Base-by-base conservation (phyloP, 2,113 vertebrate genomes). In the Clupea harengus region DNA sequence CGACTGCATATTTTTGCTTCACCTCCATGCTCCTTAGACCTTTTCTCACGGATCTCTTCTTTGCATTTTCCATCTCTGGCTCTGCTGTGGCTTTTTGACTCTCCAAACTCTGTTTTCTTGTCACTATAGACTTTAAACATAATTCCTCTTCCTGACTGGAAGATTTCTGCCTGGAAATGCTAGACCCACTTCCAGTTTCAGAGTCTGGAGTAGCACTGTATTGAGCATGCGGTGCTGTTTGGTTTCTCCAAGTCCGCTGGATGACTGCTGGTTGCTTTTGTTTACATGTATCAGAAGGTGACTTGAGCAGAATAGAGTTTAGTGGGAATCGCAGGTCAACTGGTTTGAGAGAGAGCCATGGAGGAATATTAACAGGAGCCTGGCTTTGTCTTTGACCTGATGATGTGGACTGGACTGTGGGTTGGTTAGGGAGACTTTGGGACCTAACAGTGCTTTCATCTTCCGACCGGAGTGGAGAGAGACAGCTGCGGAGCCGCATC, bases 381-480 rank as follows among this genome's bases (percentile, higher is more conserved):
- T 25, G 20, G 60, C 60, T 64, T 20, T 6, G 22, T n/a, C 22
- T 22, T 64, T 64, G 7, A 78, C 28, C 72, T 39, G 28, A 78
- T 8, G 9, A 49, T 44, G 25, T 2, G 7, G 9, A 28, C 20
- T 18, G 28, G 18, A 7, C 22, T 60, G 22, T 50, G 83, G 64
- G 22, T 18, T 13, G 28, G 11, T 78, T 32, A 18, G 10, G 10
- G 13, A 78, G 28, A 13, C 9, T 9, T 72, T 72, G 64, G 64
- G 25, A 72, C 11, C 25, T 28, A 28, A 75, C 67, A 49, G 25
- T 64, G 18, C 72, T 46, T 60, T 17, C 78, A 20, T 82, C 84
- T 52, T 90, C 85, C 0, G 54, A 32, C 47, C 83, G 7, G 81
- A 94, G 86, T 3, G 94, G 94, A 85, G 94, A 95, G 72, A 94